A percentile compares a stretch with the other conserved stretches of the same genome.
Evolutionary conservation across 2,113 vertebrate genomes (phyloP).

Genomic region (Mesoclemmys tuberculata): DNA sequence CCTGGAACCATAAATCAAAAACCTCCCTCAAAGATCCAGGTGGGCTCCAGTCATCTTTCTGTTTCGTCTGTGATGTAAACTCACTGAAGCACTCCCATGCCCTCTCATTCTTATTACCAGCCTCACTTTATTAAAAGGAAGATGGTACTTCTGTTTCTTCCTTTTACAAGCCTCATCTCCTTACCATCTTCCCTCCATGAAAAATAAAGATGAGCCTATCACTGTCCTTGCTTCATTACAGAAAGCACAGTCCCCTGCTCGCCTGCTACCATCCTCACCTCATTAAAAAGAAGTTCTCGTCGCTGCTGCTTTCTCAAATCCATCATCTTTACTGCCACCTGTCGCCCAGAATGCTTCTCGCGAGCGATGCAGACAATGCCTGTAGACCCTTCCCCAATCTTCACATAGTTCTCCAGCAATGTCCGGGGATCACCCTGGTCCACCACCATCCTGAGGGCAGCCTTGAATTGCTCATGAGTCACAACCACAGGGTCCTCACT

Average conservation of each 20-base stretch:
- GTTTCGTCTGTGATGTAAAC: background rate
- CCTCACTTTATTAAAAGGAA: background rate
- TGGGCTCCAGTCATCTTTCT: background rate
- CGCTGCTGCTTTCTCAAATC: constrained; percentile 96
- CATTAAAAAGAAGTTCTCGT: constrained; percentile 96
- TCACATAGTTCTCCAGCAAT: constrained; percentile 94
- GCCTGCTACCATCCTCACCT: constrained; percentile 78
- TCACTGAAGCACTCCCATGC: too few relatives aligned
- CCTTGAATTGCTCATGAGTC: constrained; percentile 97
- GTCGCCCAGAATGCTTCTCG: constrained; percentile 94
- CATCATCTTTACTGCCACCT: constrained; percentile 99
- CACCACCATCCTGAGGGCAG: constrained; percentile 97
- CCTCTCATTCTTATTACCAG: rapidly evolving
- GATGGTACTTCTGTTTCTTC: background rate
- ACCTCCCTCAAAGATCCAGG: background rate
- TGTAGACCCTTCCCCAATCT: constrained; percentile 97
- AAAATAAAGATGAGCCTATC: background rate
- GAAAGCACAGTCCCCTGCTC: background rate
- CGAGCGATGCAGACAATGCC: constrained; percentile 96
- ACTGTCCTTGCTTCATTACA: rapidly evolving
- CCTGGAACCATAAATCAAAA: background rate
- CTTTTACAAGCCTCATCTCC: background rate
- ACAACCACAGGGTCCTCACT: constrained; percentile 88
- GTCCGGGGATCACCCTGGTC: constrained; percentile 94
- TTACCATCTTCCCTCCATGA: background rate